Percentiles rank a stretch among this genome's conserved stretches.
Conservation (phyloP, 2,797 vertebrate species). For the Acrocephalus scirpaceus region DNA sequence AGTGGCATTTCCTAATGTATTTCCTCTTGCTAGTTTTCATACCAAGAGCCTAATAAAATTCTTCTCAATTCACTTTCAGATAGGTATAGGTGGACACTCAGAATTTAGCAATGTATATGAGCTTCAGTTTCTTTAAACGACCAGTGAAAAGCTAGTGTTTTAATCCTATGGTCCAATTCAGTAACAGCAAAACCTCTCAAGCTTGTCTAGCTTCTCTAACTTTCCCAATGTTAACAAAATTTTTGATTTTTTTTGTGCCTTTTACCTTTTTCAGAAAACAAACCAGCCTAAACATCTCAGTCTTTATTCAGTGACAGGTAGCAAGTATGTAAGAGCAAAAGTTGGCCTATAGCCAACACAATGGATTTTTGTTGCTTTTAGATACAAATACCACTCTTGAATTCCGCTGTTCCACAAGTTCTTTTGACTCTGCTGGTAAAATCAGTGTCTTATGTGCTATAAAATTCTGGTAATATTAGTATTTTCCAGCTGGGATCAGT, state of each 20-base stretch:
- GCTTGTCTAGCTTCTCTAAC: neutral
- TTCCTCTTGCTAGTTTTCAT: neutral
- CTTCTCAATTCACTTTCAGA: neutral
- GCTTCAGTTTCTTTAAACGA: neutral
- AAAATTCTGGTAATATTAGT: neutral
- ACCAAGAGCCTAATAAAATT: neutral
- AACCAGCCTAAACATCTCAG: neutral
- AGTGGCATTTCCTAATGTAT: neutral
- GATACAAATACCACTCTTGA: neutral
- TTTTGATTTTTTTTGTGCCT: neutral
- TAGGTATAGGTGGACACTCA: neutral
- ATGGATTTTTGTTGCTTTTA: neutral
- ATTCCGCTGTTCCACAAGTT: constrained; percentile 22
- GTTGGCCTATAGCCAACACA: neutral
- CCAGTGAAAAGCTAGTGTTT: neutral
- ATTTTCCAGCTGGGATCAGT: constrained; percentile 60
- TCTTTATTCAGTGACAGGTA: neutral
- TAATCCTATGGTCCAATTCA: neutral
- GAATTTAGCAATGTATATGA: neutral
- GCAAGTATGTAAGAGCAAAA: neutral
- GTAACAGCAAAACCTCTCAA: neutral
- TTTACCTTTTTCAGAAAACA: neutral
- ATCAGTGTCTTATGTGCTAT: constrained; percentile 29
- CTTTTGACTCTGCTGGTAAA: constrained; percentile 18
- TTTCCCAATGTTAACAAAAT: neutral